These are phyloP conservation scores for Misgurnus mizolepis DNA, from an alignment of 2,113 vertebrate species.

Conservation along the genomic window DNA sequence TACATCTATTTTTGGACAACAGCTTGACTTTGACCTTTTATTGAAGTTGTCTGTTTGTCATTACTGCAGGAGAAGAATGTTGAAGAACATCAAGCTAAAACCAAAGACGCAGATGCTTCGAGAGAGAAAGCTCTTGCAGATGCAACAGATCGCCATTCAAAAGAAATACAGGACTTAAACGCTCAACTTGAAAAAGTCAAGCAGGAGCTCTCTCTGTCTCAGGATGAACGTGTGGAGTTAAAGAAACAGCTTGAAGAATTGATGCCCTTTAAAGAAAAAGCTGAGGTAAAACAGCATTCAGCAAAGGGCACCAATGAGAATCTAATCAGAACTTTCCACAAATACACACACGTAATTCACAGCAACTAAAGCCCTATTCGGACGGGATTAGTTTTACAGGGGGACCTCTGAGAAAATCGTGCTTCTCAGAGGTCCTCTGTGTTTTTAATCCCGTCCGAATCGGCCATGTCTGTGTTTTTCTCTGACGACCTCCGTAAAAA, in stretches of 20 bases:
- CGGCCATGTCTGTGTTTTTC: too few relatives aligned
- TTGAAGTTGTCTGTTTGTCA: not conserved
- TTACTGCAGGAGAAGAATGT: conserved; percentile 65
- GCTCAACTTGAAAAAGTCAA: conserved; percentile 69
- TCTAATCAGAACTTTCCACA: too few relatives aligned
- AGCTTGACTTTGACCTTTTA: too few relatives aligned
- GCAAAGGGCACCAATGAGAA: not conserved
- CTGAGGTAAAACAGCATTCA: conserved; percentile 71
- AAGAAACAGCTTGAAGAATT: conserved; percentile 78
- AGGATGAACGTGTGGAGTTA: conserved; percentile 69
- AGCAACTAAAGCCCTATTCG: too few relatives aligned
- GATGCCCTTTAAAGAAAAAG: conserved; percentile 79
- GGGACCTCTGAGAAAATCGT: too few relatives aligned
- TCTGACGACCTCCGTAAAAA: too few relatives aligned
- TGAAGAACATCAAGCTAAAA: conserved; percentile 72
- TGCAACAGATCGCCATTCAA: conserved; percentile 70
- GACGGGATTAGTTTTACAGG: too few relatives aligned
- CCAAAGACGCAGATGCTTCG: conserved; percentile 76
- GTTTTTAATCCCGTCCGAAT: too few relatives aligned
- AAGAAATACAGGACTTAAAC: conserved; percentile 70
- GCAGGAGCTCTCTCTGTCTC: conserved; percentile 70
- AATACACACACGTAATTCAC: not conserved
- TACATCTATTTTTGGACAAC: too few relatives aligned
- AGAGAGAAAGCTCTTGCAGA: conserved; percentile 74
- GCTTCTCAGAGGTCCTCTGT: too few relatives aligned